Evolutionary conservation across 2,113 vertebrate species (phyloP).

Genomic region (Nyctibius bracteatus): DNA sequence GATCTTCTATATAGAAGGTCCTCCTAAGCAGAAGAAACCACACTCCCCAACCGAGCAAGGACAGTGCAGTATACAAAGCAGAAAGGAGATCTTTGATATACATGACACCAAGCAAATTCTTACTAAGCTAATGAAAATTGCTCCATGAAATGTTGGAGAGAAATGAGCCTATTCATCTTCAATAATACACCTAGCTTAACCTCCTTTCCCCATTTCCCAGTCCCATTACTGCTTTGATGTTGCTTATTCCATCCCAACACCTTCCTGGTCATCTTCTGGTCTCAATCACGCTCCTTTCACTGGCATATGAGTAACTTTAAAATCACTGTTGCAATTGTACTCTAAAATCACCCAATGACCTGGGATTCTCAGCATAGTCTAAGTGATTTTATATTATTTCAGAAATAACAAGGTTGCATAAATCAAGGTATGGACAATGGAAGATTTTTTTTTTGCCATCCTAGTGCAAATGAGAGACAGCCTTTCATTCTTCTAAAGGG

Average conservation of each 20-base stretch:
- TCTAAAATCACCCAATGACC: neutral
- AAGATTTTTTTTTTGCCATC: neutral
- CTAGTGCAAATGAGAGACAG: neutral
- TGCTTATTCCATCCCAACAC: neutral
- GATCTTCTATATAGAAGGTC: neutral
- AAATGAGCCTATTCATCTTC: neutral
- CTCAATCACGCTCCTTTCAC: neutral
- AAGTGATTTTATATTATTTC: neutral
- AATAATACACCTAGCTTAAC: neutral
- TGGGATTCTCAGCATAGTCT: neutral
- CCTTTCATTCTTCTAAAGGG: neutral
- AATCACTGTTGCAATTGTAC: neutral
- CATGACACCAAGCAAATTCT: neutral
- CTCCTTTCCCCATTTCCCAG: neutral
- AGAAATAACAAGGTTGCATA: neutral
- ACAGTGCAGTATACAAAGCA: neutral
- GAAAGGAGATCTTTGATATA: neutral
- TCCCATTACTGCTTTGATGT: neutral
- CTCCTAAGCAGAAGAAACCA: neutral
- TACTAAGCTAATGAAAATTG: neutral
- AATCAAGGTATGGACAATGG: neutral
- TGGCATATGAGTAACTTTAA: neutral
- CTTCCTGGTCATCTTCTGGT: neutral
- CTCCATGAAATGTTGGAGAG: neutral
- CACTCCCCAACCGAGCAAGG: neutral